Evolutionary conservation across 2,888 invertebrate species (phyloP), one percentile per base, ranked within the genome.

Genomic region (Neoitamus cyanurus): DNA sequence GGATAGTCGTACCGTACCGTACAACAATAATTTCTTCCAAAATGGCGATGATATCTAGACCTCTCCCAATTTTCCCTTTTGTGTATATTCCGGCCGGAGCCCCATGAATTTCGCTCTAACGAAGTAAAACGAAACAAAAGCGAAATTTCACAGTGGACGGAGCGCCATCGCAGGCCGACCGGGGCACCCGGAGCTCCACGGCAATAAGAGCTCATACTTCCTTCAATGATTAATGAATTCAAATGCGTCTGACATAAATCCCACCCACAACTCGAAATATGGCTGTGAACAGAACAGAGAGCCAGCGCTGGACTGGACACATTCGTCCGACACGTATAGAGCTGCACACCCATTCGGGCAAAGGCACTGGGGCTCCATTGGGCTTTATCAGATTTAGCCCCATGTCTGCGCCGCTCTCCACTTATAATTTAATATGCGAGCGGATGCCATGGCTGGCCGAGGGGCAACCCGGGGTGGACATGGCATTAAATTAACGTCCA

Each of bases 141-240:
- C 58, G 68, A 80, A 80, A 58, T 42, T 77, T 46, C 46, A 77
- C 77, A 46, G 36, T 25, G 58, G 25, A 58, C 77, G 37, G 46
- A 42, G 48, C 78, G n/a, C 46, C 78, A 31, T 15, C 46, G 20
- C 11, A 25, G 13, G 13, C 78, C 30, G 34, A 1, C 48, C 48
- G 30, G 48, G 9, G 80, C 15, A 11, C 80, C 9, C 9, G 2
- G 58, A 9, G 58, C 58, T 58, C 58, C 58, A 7, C 68, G 31
- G 68, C 80, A 80, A 80, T 80, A 83, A 83, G 72, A 83, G 48
- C 72, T 83, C 73, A 83, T 83, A 83, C 83, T 83, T 73, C 83
- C 80, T 80, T 84, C 75, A 84, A 84, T 84, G 84, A 84, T 84
- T 84, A 84, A 84, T 84, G 84, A 84, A 84, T 77, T 77, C 75